A percentile compares a stretch with the other conserved stretches of the same genome.
Evolutionary conservation across 2,888 invertebrate genomes (phyloP).

Genomic region (Caenorhabditis panamensis): DNA sequence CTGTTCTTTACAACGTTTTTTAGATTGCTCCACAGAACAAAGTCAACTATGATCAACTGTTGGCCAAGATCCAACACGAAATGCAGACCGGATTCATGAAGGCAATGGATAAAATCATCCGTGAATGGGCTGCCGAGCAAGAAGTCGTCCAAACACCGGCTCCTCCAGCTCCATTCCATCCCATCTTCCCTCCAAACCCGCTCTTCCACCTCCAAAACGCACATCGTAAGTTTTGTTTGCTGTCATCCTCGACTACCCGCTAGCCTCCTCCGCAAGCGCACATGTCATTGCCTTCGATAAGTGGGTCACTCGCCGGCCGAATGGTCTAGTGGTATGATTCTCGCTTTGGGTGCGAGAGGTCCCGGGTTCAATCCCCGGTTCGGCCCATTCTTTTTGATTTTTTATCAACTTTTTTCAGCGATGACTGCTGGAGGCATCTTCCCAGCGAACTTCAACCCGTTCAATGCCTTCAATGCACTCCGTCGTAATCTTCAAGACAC

Average conservation of each 20-base stretch:
- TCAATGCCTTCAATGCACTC: conserved; percentile 64
- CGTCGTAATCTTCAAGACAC: conserved; percentile 59
- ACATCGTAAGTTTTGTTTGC: conserved; percentile 32
- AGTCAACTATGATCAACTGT: not conserved
- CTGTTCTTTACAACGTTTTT: not conserved
- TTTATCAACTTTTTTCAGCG: conserved; percentile 32
- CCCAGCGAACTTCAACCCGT: conserved; percentile 66
- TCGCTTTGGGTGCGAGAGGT: conserved; percentile 82
- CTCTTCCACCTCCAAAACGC: conserved; percentile 40
- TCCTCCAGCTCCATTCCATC: conserved; percentile 42
- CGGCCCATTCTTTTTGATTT: conserved; percentile 64
- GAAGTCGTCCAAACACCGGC: conserved; percentile 3
- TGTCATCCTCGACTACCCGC: not conserved
- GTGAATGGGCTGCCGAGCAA: conserved; percentile 56
- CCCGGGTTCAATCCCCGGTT: conserved; percentile 79
- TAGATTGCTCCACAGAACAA: not conserved
- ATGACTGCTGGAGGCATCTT: conserved; percentile 65
- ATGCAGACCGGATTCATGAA: conserved; percentile 90
- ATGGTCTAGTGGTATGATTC: conserved; percentile 82
- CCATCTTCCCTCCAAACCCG: conserved; percentile 57
- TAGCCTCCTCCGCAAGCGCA: conserved; percentile 5
- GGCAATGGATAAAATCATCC: conserved; percentile 89
- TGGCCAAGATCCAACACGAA: conserved; percentile 84
- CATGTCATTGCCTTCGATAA: not conserved
- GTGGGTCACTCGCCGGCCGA: conserved; percentile 39